Evolutionary conservation across 2,888 invertebrate species (phyloP).

Genomic region (Lithophane ornitopus): DNA sequence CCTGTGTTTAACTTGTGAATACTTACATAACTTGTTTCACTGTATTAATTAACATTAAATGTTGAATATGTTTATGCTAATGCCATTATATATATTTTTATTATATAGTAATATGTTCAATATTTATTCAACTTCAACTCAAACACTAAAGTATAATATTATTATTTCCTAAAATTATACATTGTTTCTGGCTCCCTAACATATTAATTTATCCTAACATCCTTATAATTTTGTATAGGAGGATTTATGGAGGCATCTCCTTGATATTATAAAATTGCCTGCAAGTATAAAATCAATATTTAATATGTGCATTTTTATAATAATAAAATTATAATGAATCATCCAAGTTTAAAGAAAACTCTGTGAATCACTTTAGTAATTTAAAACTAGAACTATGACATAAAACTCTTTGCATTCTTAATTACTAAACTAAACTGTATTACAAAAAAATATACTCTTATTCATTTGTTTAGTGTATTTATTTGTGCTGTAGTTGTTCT

Average conservation of each 20-base stretch:
- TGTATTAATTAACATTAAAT: neutral
- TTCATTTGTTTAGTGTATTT: neutral
- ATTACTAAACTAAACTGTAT: too few species aligned
- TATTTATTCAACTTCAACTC: neutral
- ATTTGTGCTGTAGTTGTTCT: neutral
- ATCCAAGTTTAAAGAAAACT: neutral
- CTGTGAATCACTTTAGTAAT: conserved; percentile 8
- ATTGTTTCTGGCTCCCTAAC: neutral
- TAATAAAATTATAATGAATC: conserved; percentile 16
- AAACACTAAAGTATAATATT: neutral
- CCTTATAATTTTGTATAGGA: neutral
- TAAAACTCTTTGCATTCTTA: neutral
- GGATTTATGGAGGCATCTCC: too few species aligned
- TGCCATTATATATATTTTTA: neutral
- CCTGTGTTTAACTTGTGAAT: conserved; percentile 2
- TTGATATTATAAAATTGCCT: neutral
- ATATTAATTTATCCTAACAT: neutral
- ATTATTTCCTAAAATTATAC: neutral
- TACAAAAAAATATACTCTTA: neutral
- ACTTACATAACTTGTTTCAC: conserved; percentile 3
- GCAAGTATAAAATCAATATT: neutral
- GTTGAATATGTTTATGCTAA: neutral
- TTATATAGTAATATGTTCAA: neutral
- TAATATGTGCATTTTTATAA: neutral
- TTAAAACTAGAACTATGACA: neutral